Percentiles rank a stretch among this genome's conserved stretches.
phyloP scores from a whole-genome alignment of 1,140 invertebrate species.

The Diprion similis region DNA sequence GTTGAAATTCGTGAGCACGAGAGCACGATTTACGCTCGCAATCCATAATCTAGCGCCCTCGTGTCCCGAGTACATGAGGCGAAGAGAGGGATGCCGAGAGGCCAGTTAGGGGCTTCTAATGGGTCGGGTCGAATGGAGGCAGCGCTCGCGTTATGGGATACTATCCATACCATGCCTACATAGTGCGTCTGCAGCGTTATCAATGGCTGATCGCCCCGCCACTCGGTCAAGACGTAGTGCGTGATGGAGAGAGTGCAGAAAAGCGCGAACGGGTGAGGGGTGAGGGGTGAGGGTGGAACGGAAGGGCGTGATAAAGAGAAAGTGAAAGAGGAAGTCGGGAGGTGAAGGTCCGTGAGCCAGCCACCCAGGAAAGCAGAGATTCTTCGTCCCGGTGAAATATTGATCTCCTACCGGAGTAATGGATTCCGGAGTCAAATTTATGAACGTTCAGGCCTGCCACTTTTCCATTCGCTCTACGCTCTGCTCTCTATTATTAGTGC shows the following conservation, averaged over 20 bases:
- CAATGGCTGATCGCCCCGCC: not conserved
- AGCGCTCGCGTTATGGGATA: not conserved
- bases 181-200: not conserved
- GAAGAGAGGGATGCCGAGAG: not conserved
- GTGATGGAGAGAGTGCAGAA: no score
- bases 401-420: conserved; percentile 46
- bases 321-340: not conserved
- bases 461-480: not conserved
- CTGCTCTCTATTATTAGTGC: no score
- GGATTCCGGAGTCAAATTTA: conserved; percentile 53
- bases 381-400: conserved; percentile 40
- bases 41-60: conserved; percentile 4
- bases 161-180: not conserved
- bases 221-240: not conserved
- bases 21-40: not conserved
- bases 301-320: not conserved
- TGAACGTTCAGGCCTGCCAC: conserved; percentile 32
- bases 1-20: not conserved
- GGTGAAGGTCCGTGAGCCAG: not conserved
- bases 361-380: not conserved
- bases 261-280: not conserved
- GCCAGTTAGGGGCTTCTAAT: not conserved
- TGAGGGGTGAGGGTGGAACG: not conserved
- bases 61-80: not conserved
- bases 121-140: not conserved